These are phyloP conservation scores for Drosophila miranda DNA, from an alignment of 1,140 invertebrate species.

Conservation along the genomic window DNA sequence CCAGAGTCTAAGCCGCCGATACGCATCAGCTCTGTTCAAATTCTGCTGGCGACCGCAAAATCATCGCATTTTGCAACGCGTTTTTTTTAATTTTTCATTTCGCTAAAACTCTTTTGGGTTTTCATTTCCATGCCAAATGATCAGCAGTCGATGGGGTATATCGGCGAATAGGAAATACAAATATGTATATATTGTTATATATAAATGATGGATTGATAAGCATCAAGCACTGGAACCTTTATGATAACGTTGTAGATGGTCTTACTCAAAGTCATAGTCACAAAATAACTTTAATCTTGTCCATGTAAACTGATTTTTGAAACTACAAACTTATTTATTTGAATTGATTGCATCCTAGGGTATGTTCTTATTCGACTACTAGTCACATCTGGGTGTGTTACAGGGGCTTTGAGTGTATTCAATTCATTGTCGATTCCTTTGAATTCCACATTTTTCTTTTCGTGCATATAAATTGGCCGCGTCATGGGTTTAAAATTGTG, in stretches of 20 bases:
- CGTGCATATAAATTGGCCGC: conserved; percentile 58
- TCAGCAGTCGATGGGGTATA: conserved; percentile 12
- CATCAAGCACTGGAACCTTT: no score
- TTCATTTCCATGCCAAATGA: conserved; percentile 8
- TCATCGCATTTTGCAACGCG: conserved; percentile 53
- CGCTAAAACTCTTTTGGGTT: conserved; percentile 56
- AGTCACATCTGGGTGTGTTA: neutral
- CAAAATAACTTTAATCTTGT: no score
- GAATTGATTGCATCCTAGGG: no score
- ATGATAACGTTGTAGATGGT: no score
- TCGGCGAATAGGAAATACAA: neutral
- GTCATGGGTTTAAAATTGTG: conserved; percentile 66
- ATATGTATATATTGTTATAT: neutral
- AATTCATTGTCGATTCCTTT: conserved; percentile 56
- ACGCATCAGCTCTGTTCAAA: conserved; percentile 33
- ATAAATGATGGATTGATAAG: no score
- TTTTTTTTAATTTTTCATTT: conserved; percentile 73
- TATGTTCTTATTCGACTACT: neutral
- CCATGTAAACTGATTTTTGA: no score
- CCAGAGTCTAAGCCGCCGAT: conserved; percentile 65
- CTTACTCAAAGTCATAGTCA: no score
- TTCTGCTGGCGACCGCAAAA: conserved; percentile 55
- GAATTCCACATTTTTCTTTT: conserved; percentile 38
- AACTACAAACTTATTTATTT: no score
- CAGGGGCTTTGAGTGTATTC: conserved; percentile 26